Percentiles rank a stretch among this genome's conserved stretches.
Evolutionary conservation across 1,140 invertebrate genomes (phyloP).

Genomic region (Tyrophagus putrescentiae): DNA sequence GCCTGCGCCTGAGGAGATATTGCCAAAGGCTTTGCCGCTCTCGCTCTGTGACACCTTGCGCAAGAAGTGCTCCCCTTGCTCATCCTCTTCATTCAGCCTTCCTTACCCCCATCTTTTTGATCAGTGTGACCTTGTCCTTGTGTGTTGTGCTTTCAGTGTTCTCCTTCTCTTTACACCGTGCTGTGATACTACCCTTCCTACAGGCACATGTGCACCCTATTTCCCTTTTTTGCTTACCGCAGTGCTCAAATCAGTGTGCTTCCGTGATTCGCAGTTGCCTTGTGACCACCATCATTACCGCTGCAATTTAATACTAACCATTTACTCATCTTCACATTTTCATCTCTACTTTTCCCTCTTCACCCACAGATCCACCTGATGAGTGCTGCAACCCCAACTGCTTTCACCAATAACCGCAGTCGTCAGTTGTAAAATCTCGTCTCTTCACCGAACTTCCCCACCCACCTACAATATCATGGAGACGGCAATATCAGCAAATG

Average conservation of each 20-base stretch:
- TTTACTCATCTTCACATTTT: neutral
- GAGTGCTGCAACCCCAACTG: too few species aligned
- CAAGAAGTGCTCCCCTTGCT: neutral
- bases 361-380: neutral
- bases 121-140: constrained; percentile 7
- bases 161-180: neutral
- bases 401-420: neutral
- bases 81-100: neutral
- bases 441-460: neutral
- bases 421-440: neutral
- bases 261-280: too few species aligned
- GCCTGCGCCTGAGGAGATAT: neutral
- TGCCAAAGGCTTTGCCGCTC: too few species aligned
- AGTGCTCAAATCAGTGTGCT: too few species aligned
- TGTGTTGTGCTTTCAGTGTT: neutral
- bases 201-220: neutral
- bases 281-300: too few species aligned
- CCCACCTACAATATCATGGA: constrained; percentile 8
- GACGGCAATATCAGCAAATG: neutral
- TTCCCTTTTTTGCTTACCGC: neutral
- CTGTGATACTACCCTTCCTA: constrained; percentile 9
- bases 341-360: neutral
- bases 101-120: too few species aligned
- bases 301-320: too few species aligned
- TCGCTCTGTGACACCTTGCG: too few species aligned